Evolutionary conservation across 2,888 invertebrate genomes (phyloP).

Genomic region (Amiota communis): DNA sequence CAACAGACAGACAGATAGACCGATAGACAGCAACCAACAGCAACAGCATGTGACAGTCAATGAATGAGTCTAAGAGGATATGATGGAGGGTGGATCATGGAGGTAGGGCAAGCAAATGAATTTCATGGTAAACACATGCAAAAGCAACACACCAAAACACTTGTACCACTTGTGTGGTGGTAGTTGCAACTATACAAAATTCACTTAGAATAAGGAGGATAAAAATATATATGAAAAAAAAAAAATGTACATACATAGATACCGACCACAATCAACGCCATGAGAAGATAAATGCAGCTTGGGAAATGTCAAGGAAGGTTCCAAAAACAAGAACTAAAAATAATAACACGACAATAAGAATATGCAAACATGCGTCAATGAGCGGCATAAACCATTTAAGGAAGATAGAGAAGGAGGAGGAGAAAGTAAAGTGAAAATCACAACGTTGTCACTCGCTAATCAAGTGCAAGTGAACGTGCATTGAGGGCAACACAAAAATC

Average conservation of each 20-base stretch:
- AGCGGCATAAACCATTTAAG: background rate
- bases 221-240: background rate
- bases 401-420: too few relatives aligned
- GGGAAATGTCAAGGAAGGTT: conserved; percentile 16
- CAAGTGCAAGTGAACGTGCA: too few relatives aligned
- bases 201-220: conserved; percentile 2
- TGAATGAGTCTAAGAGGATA: background rate
- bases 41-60: conserved; percentile 12
- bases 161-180: conserved; percentile 6
- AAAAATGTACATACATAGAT: background rate
- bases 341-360: background rate
- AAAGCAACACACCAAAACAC: background rate
- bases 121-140: conserved; percentile 12
- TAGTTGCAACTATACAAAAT: conserved; percentile 3
- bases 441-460: too few relatives aligned
- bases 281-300: background rate
- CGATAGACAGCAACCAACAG: background rate
- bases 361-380: background rate
- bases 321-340: conserved; percentile 5
- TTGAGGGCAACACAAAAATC: too few relatives aligned
- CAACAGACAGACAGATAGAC: background rate
- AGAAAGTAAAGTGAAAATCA: too few relatives aligned
- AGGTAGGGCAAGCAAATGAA: background rate
- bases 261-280: background rate
- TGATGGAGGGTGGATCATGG: background rate